These are phyloP conservation scores for Tribolium freemani DNA, from an alignment of 2,888 invertebrate species.

Conservation along the genomic window DNA sequence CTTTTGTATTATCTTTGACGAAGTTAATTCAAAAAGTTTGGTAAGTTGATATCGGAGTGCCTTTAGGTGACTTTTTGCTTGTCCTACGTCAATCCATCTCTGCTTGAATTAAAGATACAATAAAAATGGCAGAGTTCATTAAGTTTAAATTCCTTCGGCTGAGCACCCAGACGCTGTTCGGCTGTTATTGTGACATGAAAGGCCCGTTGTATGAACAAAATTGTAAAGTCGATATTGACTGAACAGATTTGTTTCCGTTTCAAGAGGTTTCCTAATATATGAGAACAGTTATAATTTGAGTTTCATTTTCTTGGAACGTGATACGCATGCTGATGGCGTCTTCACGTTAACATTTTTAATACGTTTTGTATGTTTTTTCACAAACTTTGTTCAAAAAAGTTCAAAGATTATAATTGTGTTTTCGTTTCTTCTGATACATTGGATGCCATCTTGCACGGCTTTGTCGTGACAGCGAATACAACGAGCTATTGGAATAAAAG, in stretches of 20 bases:
- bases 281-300: background rate
- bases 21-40: constrained; percentile 42
- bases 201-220: constrained; percentile 17
- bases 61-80: constrained; percentile 21
- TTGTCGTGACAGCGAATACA: too few relatives aligned
- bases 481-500: too few relatives aligned
- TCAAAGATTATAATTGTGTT: too few relatives aligned
- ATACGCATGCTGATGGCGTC: background rate
- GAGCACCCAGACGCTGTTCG: constrained; percentile 2
- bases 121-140: constrained; percentile 22
- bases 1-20: constrained; percentile 9
- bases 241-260: constrained; percentile 15
- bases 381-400: too few relatives aligned
- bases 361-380: background rate
- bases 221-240: background rate
- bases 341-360: background rate
- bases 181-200: constrained; percentile 11
- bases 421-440: too few relatives aligned
- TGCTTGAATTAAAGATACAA: constrained; percentile 40
- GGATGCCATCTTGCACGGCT: too few relatives aligned
- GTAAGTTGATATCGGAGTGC: constrained; percentile 26
- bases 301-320: background rate
- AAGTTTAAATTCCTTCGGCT: constrained; percentile 25
- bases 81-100: constrained; percentile 4
- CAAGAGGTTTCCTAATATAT: constrained; percentile 2